These are phyloP conservation scores for Hetaerina titia DNA, from an alignment of 2,888 invertebrate genomes.

Conservation along the genomic window DNA sequence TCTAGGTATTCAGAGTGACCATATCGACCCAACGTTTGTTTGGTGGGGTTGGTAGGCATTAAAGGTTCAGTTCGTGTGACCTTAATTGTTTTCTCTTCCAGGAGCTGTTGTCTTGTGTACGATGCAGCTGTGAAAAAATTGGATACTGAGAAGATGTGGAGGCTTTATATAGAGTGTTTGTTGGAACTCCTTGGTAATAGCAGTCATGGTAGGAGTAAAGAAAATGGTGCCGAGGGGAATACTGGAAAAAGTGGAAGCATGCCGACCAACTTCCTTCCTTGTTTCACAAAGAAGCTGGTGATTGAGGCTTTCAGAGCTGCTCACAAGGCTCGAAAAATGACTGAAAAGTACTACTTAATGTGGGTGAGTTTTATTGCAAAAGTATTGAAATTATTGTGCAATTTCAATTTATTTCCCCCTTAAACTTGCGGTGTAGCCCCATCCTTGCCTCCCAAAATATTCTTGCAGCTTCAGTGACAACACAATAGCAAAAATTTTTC, in stretches of 20 bases:
- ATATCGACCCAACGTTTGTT: no score
- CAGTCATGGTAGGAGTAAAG: not conserved
- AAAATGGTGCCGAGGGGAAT: not conserved
- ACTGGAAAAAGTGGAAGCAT: slow-evolving; percentile 71
- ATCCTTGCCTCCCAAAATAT: not conserved
- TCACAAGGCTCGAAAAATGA: slow-evolving; percentile 77
- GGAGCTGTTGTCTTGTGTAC: slow-evolving; percentile 78
- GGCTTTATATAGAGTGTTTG: slow-evolving; percentile 80
- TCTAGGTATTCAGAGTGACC: no score
- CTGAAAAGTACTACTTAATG: slow-evolving; percentile 78
- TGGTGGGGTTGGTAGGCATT: no score
- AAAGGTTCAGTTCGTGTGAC: not conserved
- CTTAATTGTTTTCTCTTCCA: slow-evolving; percentile 68
- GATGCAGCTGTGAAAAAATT: slow-evolving; percentile 78
- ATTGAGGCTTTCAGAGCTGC: slow-evolving; percentile 79
- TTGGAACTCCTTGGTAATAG: slow-evolving; percentile 75
- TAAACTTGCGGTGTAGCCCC: not conserved
- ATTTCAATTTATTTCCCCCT: not conserved
- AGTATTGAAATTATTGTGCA: not conserved
- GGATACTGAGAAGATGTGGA: slow-evolving; percentile 80
- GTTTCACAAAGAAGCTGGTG: slow-evolving; percentile 78
- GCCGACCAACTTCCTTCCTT: slow-evolving; percentile 77
- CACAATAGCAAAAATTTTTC: no score
- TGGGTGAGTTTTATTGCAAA: slow-evolving; percentile 75
- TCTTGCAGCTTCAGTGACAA: no score